Evolutionary conservation across 1,140 invertebrate species (phyloP).

Genomic region (Thaumetopoea pityocampa): DNA sequence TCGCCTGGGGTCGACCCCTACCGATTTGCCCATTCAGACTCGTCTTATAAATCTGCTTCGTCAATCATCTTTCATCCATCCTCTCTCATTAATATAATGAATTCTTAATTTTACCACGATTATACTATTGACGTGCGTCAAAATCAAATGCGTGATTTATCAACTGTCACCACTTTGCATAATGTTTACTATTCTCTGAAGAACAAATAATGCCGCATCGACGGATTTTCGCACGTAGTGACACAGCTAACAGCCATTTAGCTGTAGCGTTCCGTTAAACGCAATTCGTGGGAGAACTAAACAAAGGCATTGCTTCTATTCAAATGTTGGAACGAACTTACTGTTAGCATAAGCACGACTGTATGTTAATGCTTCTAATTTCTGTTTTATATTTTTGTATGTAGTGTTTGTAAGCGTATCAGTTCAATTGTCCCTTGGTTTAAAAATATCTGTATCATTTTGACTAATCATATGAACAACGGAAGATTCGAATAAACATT

Average conservation of each 20-base stretch:
- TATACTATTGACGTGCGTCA: too few relatives aligned
- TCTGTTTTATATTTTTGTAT: slow-evolving; percentile 3
- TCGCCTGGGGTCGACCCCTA: too few relatives aligned
- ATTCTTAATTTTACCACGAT: too few relatives aligned
- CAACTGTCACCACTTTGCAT: slow-evolving; percentile 3
- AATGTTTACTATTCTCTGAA: slow-evolving; percentile 25
- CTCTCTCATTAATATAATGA: too few relatives aligned
- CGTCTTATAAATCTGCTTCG: too few relatives aligned
- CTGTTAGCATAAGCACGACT: slow-evolving; percentile 25
- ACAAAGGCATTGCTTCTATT: slow-evolving; percentile 40
- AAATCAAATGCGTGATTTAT: slow-evolving; percentile 6
- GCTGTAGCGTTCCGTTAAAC: slow-evolving; percentile 34
- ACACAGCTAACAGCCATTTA: slow-evolving; percentile 33
- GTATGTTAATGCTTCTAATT: slow-evolving; percentile 18
- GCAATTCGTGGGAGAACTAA: slow-evolving; percentile 50
- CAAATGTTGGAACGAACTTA: slow-evolving; percentile 27
- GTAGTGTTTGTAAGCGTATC: too few relatives aligned
- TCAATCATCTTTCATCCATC: too few relatives aligned
- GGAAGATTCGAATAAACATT: too few relatives aligned
- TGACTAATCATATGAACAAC: too few relatives aligned
- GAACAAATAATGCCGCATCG: slow-evolving; percentile 28
- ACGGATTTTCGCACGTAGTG: slow-evolving; percentile 39
- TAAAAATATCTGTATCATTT: too few relatives aligned
- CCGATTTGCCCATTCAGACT: too few relatives aligned
- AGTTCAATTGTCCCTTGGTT: too few relatives aligned